Base-by-base conservation (phyloP, 2,113 vertebrate species). In the Menura novaehollandiae region DNA sequence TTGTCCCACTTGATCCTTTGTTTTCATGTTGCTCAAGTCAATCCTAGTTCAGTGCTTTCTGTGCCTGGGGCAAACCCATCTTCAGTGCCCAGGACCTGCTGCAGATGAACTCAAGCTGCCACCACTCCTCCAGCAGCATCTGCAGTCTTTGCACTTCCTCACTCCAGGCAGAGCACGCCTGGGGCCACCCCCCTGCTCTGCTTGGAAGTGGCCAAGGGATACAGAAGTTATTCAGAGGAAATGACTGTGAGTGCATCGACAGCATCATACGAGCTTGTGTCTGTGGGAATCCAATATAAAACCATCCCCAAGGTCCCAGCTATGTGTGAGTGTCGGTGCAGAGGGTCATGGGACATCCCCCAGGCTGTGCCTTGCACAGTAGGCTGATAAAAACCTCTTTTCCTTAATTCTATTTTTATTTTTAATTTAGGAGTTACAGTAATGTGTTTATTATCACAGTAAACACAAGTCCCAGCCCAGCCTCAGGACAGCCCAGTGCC, bases 121-220 rank as follows among this genome's bases (percentile, higher is more conserved):
- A 1, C 35, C 1, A 1, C 55, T 62, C 39, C 32, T 59, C 33
- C 87, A 51, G 58, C 72, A 80, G 56, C 76, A 33, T 1, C 47
- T 0, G 0, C 7, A 4, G 49, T 2, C 39, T 23, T 35, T 47
- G 59, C 26, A 13, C 14, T 46, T 69, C 9, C 0, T 37, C 30
- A 10, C 5, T 47, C 11, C 23, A 13, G 33, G 51, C 55, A 82
- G 66, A 39, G 64, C 37, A 19, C 1, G 8, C 47, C 1, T 0
- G 30, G 49, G 6, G 11, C 76, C 49, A 76, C 39, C 67, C 0
- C 0, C 35, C 32, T 26, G 32, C 74, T 78, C 41, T 39, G 39
- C 53, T 35, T 73, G 33, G 33, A 53, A 46, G 43, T 4, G 2
- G 32, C 47, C 7, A 30, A 39, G 51, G 39, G 55, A 19, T 13